Percentiles rank a stretch among this genome's conserved stretches.
Conservation (phyloP, 2,888 invertebrate species). For the Cactoblastis cactorum region DNA sequence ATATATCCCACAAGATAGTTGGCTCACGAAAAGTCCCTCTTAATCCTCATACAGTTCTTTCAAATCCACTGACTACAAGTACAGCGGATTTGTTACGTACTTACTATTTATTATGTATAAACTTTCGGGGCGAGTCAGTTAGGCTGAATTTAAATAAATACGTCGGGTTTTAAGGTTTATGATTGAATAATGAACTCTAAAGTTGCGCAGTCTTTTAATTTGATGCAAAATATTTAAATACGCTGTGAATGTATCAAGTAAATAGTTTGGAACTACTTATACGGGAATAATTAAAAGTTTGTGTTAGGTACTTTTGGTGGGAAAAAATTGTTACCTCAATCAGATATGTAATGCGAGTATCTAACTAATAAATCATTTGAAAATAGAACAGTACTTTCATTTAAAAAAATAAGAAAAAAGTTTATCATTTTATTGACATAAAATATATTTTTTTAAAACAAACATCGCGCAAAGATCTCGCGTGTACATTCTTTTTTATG, state of each 20-base stretch:
- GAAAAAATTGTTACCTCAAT: background rate
- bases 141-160: slow-evolving; percentile 8
- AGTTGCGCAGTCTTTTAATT: background rate
- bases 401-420: too few species aligned
- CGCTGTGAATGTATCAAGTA: background rate
- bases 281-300: too few species aligned
- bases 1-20: slow-evolving; percentile 70
- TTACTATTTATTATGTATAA: slow-evolving; percentile 11
- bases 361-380: too few species aligned
- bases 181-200: slow-evolving; percentile 2
- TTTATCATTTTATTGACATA: too few species aligned
- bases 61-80: slow-evolving; percentile 13
- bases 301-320: too few species aligned
- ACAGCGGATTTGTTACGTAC: slow-evolving; percentile 2
- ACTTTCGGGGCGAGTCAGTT: slow-evolving; percentile 1
- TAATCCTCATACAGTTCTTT: slow-evolving; percentile 23
- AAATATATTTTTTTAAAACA: too few species aligned
- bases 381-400: too few species aligned
- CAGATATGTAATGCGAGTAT: background rate
- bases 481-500: too few species aligned
- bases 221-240: slow-evolving; percentile 9
- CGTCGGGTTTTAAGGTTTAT: background rate
- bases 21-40: slow-evolving; percentile 48
- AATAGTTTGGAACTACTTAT: background rate
- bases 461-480: too few species aligned